Conservation (phyloP, 2,888 invertebrate species). For the Thelaira solivaga region DNA sequence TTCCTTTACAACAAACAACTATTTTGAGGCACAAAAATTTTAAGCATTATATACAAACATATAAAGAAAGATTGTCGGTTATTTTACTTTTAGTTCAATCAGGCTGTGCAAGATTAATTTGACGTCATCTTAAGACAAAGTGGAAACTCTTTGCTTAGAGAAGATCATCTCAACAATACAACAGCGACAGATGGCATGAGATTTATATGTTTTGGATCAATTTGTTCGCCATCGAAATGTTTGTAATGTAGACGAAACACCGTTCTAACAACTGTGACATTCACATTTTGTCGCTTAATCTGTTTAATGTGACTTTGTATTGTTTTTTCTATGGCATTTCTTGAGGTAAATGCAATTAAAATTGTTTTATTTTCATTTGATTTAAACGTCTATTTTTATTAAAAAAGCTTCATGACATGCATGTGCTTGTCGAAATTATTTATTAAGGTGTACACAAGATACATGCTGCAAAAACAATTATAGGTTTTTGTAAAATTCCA, state of each 20-base stretch:
- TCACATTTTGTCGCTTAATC: background rate
- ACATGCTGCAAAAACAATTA: background rate
- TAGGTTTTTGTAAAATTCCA: too few species aligned
- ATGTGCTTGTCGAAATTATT: background rate
- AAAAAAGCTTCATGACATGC: too few species aligned
- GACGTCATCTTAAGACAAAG: constrained; percentile 1
- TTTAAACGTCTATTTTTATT: too few species aligned
- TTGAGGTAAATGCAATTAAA: constrained; percentile 6
- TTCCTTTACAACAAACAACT: too few species aligned
- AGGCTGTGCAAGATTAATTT: constrained; percentile 11
- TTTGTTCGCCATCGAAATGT: background rate
- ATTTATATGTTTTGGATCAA: background rate
- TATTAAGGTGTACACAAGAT: background rate
- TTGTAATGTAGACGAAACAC: background rate
- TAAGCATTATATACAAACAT: too few species aligned
- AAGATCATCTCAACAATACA: background rate
- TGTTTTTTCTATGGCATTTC: background rate
- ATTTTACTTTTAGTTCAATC: background rate
- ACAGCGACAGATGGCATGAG: background rate
- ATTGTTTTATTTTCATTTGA: background rate
- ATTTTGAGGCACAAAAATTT: too few species aligned
- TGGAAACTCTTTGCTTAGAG: background rate
- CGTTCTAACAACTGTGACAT: constrained; percentile 6
- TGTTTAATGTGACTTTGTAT: background rate
- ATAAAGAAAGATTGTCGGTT: constrained; percentile 2